Percentiles rank a stretch among this genome's conserved stretches.
Conservation (phyloP, 2,113 vertebrate species). For the Mionectes macconnelli region DNA sequence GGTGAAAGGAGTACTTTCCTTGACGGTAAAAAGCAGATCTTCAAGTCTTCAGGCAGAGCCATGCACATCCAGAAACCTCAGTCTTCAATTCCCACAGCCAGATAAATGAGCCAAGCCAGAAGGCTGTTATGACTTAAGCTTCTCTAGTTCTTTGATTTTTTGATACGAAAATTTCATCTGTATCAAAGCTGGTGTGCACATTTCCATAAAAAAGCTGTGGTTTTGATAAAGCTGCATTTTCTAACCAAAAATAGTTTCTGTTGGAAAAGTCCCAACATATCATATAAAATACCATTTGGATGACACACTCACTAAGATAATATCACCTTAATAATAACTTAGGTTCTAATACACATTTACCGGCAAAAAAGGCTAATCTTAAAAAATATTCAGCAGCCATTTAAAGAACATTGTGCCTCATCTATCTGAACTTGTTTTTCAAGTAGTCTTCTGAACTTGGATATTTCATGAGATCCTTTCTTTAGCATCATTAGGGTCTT, state of each 20-base stretch:
- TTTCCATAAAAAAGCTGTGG: background rate
- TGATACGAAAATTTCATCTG: background rate
- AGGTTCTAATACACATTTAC: background rate
- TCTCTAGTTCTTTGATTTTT: background rate
- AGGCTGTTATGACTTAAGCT: background rate
- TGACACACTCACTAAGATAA: background rate
- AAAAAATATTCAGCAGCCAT: background rate
- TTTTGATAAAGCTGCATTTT: constrained; percentile 18
- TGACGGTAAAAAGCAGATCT: background rate
- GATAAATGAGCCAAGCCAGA: constrained; percentile 7
- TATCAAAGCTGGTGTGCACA: constrained; percentile 13
- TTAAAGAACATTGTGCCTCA: background rate
- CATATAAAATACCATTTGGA: background rate
- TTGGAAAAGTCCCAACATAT: background rate
- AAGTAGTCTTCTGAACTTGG: background rate
- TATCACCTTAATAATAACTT: background rate
- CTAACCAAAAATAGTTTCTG: background rate
- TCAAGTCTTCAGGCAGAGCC: background rate
- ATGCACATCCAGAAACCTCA: background rate
- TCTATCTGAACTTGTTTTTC: background rate
- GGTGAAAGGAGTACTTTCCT: background rate
- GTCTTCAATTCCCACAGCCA: background rate
- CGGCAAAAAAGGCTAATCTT: background rate
- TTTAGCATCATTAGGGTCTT: background rate
- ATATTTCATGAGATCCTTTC: background rate